phyloP scores from a whole-genome alignment of 2,113 vertebrate species.

The Bostrychus sinensis region DNA sequence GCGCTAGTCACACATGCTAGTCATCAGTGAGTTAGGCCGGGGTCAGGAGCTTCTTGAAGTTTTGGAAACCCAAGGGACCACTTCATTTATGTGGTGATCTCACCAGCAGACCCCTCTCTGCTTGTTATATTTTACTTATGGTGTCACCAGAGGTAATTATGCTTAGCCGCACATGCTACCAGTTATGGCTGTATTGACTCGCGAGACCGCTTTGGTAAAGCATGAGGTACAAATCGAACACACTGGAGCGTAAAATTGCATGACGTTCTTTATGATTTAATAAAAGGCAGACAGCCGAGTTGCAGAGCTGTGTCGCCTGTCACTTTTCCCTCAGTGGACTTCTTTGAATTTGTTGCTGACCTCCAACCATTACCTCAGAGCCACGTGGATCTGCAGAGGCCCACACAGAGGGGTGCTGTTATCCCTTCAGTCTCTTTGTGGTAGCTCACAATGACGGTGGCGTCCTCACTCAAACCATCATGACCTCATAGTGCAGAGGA shows the following conservation, averaged over 20 bases:
- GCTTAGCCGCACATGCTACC: constrained; percentile 78
- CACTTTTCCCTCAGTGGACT: constrained; percentile 40
- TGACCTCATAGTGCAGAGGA: constrained; percentile 73
- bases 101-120: constrained; percentile 71
- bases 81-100: constrained; percentile 80
- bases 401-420: constrained; percentile 36
- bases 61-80: constrained; percentile 72
- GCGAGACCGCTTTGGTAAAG: constrained; percentile 32
- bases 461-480: constrained; percentile 42
- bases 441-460: constrained; percentile 36
- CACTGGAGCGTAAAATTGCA: constrained; percentile 63
- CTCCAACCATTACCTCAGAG: constrained; percentile 72
- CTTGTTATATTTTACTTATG: constrained; percentile 81
- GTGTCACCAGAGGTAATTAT: constrained; percentile 79
- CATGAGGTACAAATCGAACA: constrained; percentile 70
- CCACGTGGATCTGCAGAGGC: constrained; percentile 51
- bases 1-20: constrained; percentile 80
- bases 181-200: constrained; percentile 66
- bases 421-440: constrained; percentile 54
- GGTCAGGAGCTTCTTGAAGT: constrained; percentile 83
- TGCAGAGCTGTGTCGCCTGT: constrained; percentile 52
- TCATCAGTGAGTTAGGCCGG: constrained; percentile 78
- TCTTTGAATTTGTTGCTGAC: constrained; percentile 53
- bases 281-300: constrained; percentile 54
- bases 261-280: constrained; percentile 70